Conservation (phyloP, 1,140 invertebrate genomes). For the Calliopsis andreniformis region DNA sequence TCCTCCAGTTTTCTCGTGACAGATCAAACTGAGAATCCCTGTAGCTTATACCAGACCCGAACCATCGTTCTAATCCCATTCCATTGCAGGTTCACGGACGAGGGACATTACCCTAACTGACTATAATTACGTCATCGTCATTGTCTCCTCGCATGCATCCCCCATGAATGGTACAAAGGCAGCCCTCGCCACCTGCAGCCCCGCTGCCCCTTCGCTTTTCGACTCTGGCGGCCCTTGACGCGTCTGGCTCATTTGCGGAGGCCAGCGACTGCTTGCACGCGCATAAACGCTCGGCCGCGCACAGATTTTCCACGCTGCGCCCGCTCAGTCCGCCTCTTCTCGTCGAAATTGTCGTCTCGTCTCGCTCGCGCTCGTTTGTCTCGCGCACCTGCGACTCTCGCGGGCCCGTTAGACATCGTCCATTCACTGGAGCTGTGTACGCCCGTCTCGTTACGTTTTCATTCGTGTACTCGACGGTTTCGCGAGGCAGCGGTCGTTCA, state of each 20-base stretch:
- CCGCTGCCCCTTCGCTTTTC: not conserved
- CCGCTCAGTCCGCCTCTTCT: not conserved
- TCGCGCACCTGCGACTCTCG: slow-evolving; percentile 31
- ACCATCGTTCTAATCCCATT: slow-evolving; percentile 64
- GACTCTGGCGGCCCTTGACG: not conserved
- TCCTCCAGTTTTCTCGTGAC: no score
- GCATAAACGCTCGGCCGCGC: slow-evolving; percentile 1
- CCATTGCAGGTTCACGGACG: slow-evolving; percentile 65
- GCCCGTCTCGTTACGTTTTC: slow-evolving; percentile 40
- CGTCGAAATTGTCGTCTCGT: not conserved
- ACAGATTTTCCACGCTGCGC: not conserved
- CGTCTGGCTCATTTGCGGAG: not conserved
- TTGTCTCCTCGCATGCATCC: slow-evolving; percentile 69
- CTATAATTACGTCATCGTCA: slow-evolving; percentile 78
- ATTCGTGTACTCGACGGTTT: slow-evolving; percentile 11
- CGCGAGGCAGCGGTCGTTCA: slow-evolving; percentile 37
- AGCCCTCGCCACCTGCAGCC: slow-evolving; percentile 48
- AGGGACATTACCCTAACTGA: slow-evolving; percentile 77
- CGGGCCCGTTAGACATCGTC: not conserved
- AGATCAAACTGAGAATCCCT: slow-evolving; percentile 2
- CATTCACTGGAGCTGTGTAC: not conserved
- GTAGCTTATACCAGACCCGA: not conserved
- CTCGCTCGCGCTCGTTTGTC: slow-evolving; percentile 11
- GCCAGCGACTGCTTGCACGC: not conserved
- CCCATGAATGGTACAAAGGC: slow-evolving; percentile 61